phyloP scores from a whole-genome alignment of 2,797 vertebrate species.

The Mus minutoides region DNA sequence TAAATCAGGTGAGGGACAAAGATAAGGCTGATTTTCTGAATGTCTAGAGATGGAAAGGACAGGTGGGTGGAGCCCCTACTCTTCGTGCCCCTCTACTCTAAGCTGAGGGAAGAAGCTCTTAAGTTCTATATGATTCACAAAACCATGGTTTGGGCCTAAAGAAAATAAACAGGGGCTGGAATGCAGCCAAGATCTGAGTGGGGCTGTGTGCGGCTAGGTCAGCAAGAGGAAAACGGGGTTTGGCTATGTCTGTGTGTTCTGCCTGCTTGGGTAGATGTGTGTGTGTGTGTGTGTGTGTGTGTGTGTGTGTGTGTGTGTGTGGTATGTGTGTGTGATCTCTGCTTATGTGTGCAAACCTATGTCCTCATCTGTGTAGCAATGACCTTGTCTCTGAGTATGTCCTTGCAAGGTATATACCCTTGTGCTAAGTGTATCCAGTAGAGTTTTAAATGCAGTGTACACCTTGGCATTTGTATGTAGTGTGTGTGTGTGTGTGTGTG shows the following conservation, averaged over 20 bases:
- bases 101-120: background rate
- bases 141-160: background rate
- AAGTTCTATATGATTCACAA: background rate
- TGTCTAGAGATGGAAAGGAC: background rate
- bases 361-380: conserved; percentile 34
- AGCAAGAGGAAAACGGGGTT: background rate
- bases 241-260: background rate
- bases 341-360: conserved; percentile 20
- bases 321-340: background rate
- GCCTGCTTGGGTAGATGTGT: background rate
- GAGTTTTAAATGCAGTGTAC: conserved; percentile 6
- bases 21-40: background rate
- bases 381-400: conserved; percentile 62
- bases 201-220: conserved; percentile 16
- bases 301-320: background rate
- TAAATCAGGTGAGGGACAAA: background rate
- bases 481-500: background rate
- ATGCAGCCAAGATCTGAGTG: background rate
- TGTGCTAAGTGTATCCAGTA: background rate
- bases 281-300: background rate
- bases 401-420: background rate
- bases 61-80: background rate
- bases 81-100: background rate
- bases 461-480: background rate
- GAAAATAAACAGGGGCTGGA: background rate